These are phyloP conservation scores for Malthinus seriepunctatus DNA, from an alignment of 2,888 invertebrate species.

Conservation along the genomic window DNA sequence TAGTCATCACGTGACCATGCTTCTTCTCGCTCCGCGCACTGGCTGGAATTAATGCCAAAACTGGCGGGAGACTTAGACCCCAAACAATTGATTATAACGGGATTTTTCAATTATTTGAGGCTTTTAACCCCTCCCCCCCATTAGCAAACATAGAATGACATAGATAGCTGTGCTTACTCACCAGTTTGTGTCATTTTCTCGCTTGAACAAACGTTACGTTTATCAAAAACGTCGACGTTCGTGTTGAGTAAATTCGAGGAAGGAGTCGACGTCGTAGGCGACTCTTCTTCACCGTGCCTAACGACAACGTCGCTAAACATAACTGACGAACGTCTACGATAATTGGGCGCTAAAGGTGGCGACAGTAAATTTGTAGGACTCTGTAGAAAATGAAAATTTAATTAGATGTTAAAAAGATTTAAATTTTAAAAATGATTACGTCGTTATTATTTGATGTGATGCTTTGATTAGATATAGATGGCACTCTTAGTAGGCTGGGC, in stretches of 20 bases:
- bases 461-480: constrained; percentile 65
- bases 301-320: constrained; percentile 88
- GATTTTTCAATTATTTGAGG: no score
- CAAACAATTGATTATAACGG: no score
- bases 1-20: no score
- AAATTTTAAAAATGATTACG: constrained; percentile 36
- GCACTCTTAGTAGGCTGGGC: constrained; percentile 63
- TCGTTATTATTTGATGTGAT: constrained; percentile 53
- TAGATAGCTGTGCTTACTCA: constrained; percentile 44
- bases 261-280: constrained; percentile 40
- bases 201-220: constrained; percentile 74
- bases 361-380: constrained; percentile 73
- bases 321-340: constrained; percentile 78
- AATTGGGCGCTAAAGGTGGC: constrained; percentile 71
- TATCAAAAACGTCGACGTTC: constrained; percentile 50
- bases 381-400: constrained; percentile 46
- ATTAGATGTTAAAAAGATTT: not conserved
- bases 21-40: no score
- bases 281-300: constrained; percentile 62
- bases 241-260: constrained; percentile 45
- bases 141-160: no score
- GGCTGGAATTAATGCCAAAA: no score
- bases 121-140: no score
- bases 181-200: constrained; percentile 90
- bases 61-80: no score